Evolutionary conservation across 2,113 vertebrate species (phyloP).

Genomic region (Takifugu flavidus): DNA sequence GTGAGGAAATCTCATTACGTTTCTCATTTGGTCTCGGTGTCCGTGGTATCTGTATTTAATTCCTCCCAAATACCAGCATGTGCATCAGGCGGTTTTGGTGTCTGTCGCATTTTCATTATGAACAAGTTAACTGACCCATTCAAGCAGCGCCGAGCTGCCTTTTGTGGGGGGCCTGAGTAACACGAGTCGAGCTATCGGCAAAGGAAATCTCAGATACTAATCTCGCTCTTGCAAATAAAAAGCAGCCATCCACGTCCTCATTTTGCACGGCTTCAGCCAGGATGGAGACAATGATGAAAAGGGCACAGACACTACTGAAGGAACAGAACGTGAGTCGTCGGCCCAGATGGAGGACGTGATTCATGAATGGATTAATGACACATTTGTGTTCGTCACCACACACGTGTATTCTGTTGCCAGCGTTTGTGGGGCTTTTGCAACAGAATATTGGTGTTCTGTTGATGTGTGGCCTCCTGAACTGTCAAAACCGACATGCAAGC

Average conservation of each 20-base stretch:
- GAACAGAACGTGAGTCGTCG: slow-evolving; percentile 10
- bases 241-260: not conserved
- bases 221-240: not conserved
- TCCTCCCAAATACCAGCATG: slow-evolving; percentile 26
- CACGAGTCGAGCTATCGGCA: slow-evolving; percentile 31
- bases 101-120: slow-evolving; percentile 39
- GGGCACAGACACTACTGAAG: slow-evolving; percentile 21
- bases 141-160: slow-evolving; percentile 24
- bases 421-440: not conserved
- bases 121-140: slow-evolving; percentile 29
- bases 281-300: slow-evolving; percentile 20
- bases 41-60: slow-evolving; percentile 24
- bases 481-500: too few species aligned
- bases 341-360: slow-evolving; percentile 8
- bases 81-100: slow-evolving; percentile 22
- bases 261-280: slow-evolving; percentile 10
- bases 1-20: not conserved
- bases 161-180: slow-evolving; percentile 30
- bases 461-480: too few species aligned
- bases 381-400: not conserved
- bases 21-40: slow-evolving; percentile 9
- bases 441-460: too few species aligned
- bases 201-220: slow-evolving; percentile 1
- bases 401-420: slow-evolving; percentile 8
- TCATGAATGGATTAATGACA: slow-evolving; percentile 10